These are phyloP conservation scores for Chloroceryle inda DNA, from an alignment of 2,797 vertebrate species.

Conservation along the genomic window DNA sequence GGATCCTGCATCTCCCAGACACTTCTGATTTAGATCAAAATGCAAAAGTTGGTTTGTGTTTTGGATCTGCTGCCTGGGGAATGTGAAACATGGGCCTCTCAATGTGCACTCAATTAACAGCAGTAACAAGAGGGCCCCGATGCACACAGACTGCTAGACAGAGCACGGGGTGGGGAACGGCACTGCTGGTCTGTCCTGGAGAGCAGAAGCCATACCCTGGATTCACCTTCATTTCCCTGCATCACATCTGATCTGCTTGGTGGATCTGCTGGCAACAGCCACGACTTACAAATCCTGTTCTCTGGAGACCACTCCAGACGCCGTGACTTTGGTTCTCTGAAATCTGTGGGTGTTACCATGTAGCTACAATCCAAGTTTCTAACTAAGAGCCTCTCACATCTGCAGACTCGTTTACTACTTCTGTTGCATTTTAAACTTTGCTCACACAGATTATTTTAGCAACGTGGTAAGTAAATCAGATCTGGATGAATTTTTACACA, in stretches of 20 bases:
- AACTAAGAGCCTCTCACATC: background rate
- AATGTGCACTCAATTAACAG: background rate
- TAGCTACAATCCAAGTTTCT: background rate
- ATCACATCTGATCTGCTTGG: background rate
- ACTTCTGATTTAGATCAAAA: background rate
- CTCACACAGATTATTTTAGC: background rate
- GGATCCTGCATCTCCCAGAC: background rate
- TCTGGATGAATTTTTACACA: background rate
- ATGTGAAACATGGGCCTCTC: background rate
- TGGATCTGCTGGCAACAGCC: background rate
- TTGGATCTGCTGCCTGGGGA: background rate
- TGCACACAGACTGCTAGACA: background rate
- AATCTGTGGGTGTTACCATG: background rate
- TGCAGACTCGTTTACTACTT: background rate
- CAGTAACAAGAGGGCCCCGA: background rate
- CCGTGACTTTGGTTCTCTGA: background rate
- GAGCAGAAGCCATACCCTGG: background rate
- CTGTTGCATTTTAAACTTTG: background rate
- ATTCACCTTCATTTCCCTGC: background rate
- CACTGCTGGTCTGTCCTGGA: background rate
- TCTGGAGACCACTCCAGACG: background rate
- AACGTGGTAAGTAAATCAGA: background rate
- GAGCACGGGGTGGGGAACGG: background rate
- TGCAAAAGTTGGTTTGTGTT: background rate
- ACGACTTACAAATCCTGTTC: background rate